Base-by-base conservation (phyloP, 1,140 invertebrate species). In the Ceratina japonica region DNA sequence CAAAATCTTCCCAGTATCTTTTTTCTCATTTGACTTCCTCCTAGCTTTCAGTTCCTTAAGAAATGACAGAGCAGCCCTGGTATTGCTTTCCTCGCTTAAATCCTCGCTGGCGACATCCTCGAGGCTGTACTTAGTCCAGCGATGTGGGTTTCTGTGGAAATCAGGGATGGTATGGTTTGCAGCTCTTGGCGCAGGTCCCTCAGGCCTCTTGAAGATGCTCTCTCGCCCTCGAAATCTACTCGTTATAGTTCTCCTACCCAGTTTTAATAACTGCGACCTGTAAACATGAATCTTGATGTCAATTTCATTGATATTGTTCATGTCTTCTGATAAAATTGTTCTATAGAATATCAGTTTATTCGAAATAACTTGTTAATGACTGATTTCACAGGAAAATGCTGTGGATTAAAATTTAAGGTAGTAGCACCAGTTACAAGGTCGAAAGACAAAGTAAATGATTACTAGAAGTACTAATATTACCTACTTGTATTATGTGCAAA, bases 101-200 rank as follows among this genome's bases (percentile, higher is more conserved):
- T 97, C 95, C 27, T 94, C 94, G 77, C 91, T 92, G 8, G 94
- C 93, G 1, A 96, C 95, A 94, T 97, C 95, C 51, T 94, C 94
- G 16, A 97, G 89, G 20, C 93, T 95, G 80, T 97, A 97, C 86
- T 95, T 96, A 1, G 93, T 94, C 95, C 96, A 97, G 88, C 96
- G 96, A 83, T 95, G 93, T 8, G 96, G 96, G 91, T 97, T 95
- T 81, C 93, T 94, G 77, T 95, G 93, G 87, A 95, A 95, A 83
- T 95, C 96, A 22, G 96, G 96, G 44, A 95, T 92, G 54, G 87
- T 90, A 76, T 93, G 91, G 5, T 92, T 84, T 64, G 92, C 90
- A 31, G 94, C 88, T 77, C 94, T 94, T 51, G 93, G 92, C 27
- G 94, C 93, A 54, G 94, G 94, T 51, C 94, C 92, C 87, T 95